Conservation (phyloP, 2,797 vertebrate genomes). For the Alectoris magna region DNA sequence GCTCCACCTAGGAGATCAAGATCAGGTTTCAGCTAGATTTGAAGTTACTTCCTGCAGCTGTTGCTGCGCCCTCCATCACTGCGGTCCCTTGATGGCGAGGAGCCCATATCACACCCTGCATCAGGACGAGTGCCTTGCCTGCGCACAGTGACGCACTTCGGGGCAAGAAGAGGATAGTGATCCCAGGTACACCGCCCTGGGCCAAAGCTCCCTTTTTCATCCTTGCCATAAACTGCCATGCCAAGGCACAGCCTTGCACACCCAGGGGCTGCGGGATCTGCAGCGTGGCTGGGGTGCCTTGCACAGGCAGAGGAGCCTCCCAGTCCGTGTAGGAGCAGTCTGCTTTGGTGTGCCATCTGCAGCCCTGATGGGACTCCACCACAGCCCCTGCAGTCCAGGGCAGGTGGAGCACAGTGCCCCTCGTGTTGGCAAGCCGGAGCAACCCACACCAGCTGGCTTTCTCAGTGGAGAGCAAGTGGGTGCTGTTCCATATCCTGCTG, state of each 20-base stretch:
- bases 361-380: rapidly evolving
- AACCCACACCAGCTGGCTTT: rapidly evolving
- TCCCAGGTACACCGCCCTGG: background rate
- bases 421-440: background rate
- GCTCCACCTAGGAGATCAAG: slow-evolving; percentile 10
- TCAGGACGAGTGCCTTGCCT: rapidly evolving
- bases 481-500: background rate
- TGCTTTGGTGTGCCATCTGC: background rate
- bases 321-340: background rate
- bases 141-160: background rate
- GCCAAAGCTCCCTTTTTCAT: background rate
- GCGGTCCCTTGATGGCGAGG: background rate
- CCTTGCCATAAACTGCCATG: background rate
- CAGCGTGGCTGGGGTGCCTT: background rate
- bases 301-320: background rate
- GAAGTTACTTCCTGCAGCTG: slow-evolving; percentile 30
- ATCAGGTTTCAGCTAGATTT: background rate
- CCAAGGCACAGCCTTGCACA: background rate
- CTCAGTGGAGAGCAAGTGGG: rapidly evolving
- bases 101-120: background rate
- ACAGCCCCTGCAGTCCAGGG: background rate
- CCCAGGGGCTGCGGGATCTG: background rate
- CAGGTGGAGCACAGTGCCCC: background rate
- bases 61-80: background rate
- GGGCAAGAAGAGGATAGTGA: background rate